Percentiles rank a stretch among this genome's conserved stretches.
Conservation (phyloP, 2,113 vertebrate genomes). For the Tachysurus vachellii region DNA sequence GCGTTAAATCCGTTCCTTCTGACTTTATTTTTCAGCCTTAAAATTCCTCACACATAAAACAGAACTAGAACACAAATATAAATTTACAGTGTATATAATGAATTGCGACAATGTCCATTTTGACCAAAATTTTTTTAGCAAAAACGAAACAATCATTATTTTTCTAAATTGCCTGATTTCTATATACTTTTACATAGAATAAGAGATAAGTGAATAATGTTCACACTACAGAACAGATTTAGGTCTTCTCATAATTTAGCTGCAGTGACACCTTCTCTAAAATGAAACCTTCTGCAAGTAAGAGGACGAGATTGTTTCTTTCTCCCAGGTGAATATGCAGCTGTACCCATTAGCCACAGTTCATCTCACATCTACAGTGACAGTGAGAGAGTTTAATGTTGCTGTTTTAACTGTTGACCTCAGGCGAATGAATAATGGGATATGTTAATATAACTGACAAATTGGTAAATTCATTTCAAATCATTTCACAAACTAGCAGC, state of each 20-base stretch:
- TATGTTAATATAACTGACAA: neutral
- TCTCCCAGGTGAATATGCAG: neutral
- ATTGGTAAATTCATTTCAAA: neutral
- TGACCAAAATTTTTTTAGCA: neutral
- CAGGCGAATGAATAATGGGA: neutral
- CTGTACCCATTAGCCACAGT: constrained; percentile 5
- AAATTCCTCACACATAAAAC: neutral
- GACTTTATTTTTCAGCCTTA: neutral
- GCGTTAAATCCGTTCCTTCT: neutral
- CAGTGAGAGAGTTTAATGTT: neutral
- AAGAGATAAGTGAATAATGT: neutral
- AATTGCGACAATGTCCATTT: too few relatives aligned
- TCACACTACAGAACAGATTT: neutral
- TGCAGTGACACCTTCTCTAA: neutral
- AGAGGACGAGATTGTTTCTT: neutral
- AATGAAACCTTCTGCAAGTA: neutral
- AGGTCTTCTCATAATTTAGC: neutral
- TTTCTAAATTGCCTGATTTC: neutral
- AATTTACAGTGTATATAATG: too few relatives aligned
- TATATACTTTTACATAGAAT: neutral
- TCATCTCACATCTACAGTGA: neutral
- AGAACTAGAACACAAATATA: neutral
- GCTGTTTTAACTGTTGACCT: neutral
- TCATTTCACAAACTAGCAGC: neutral
- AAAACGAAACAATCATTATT: neutral